These are phyloP conservation scores for Novumbra hubbsi DNA, from an alignment of 2,797 vertebrate genomes.

Conservation along the genomic window DNA sequence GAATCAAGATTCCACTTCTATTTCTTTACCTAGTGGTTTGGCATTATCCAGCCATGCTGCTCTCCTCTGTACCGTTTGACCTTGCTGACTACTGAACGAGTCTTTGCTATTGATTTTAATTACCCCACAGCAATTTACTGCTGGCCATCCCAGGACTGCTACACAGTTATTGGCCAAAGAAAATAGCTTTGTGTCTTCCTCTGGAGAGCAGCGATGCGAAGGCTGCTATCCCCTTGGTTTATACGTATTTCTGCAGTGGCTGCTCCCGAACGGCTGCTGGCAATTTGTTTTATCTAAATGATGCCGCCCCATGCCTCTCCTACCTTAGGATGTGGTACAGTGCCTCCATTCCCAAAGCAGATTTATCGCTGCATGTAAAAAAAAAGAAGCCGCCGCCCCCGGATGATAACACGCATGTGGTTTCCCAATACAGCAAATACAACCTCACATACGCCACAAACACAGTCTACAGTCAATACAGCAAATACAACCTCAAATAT, in stretches of 20 bases:
- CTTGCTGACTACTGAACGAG: constrained; percentile 86
- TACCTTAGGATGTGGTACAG: not conserved
- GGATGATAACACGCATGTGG: constrained; percentile 34
- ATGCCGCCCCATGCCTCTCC: constrained; percentile 58
- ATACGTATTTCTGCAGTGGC: constrained; percentile 50
- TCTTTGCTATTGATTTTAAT: constrained; percentile 98
- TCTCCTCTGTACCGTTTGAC: constrained; percentile 72
- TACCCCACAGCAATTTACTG: constrained; percentile 58
- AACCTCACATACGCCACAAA: not conserved
- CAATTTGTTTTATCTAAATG: constrained; percentile 82
- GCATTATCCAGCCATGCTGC: constrained; percentile 75
- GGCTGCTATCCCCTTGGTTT: constrained; percentile 47
- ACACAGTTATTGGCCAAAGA: constrained; percentile 78
- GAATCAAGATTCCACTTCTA: constrained; percentile 82
- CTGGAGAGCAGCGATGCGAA: constrained; percentile 28
- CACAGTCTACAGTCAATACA: constrained; percentile 43
- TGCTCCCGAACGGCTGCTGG: constrained; percentile 66
- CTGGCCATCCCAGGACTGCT: constrained; percentile 81
- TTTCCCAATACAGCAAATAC: constrained; percentile 59
- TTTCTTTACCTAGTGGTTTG: constrained; percentile 76
- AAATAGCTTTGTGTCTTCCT: constrained; percentile 67
- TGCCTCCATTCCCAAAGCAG: constrained; percentile 12
- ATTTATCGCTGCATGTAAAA: constrained; percentile 69
- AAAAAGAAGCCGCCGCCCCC: not conserved
- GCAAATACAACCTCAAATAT: no score